Evolutionary conservation across 1,140 invertebrate species (phyloP), one percentile per base, ranked within the genome.

Genomic region (Drosophila kurseongensis): DNA sequence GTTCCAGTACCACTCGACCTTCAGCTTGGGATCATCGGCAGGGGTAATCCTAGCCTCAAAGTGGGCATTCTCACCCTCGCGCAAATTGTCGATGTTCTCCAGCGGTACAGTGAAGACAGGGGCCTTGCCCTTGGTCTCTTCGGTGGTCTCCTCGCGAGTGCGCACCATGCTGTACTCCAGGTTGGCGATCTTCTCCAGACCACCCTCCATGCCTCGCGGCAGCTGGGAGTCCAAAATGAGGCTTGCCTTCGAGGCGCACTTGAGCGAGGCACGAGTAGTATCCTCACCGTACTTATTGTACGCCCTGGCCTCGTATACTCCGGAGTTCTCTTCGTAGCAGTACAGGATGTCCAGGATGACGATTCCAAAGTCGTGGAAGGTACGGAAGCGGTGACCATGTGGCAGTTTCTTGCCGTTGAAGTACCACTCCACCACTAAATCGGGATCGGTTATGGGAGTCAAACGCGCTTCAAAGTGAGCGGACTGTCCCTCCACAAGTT

Each of bases 291-390:
- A 95, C 92, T 97, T 97, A 88, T 99, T 99, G 12, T 96, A 96
- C 16, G 98, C 98, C 74, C 97, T 94, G 91, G 97, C 98, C 93
- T 98, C 97, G 86, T 98, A 98, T 16, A 96, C 95, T 35, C 98
- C 98, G 50, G 97, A 98, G 92, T 99, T 99, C 93, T 99, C 98
- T 93, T 97, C 97, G 90, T 99, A 99, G 79, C 97, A 98, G 91
- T 99, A 99, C 1, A 99, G 93, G 67, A 99, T 98, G 85, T 99
- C 98, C 63, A 99, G 94, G 79, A 98, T 98, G 35, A 99, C 98
- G 91, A 98, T 98, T 66, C 96, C 98, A 93, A 99, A 99, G 91
- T 99, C 98, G 91, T 99, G 97, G 95, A 98, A 98, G 48, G 97
- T 98, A 78, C 97, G 95, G 91, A 98, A 99, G 63, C 98, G 95